These are phyloP conservation scores for Ariopsis seemanni DNA, from an alignment of 2,113 vertebrate genomes.

Conservation along the genomic window DNA sequence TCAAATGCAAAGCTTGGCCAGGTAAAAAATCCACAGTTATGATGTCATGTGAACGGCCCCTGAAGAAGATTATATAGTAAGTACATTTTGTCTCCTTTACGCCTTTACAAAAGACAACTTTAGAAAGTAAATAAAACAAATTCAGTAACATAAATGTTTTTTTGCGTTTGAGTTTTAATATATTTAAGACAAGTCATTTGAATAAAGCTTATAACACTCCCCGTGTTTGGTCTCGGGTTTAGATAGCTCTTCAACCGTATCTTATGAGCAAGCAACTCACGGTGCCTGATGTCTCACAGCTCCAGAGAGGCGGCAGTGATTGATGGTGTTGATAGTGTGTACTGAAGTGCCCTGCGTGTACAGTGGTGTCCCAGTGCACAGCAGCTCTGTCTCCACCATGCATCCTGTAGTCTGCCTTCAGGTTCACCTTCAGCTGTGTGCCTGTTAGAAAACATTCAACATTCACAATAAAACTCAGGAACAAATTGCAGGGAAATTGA, in stretches of 20 bases:
- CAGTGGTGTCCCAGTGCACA: constrained; percentile 7
- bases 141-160: not conserved
- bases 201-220: not conserved
- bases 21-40: too few relatives aligned
- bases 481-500: not conserved
- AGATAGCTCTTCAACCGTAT: constrained; percentile 25
- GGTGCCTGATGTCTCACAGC: constrained; percentile 42
- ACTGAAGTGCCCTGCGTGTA: constrained; percentile 29
- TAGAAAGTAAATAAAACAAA: not conserved
- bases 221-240: not conserved
- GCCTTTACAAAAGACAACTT: not conserved
- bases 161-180: not conserved
- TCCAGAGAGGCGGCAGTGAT: constrained; percentile 20
- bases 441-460: not conserved
- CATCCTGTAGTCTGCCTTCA: not conserved
- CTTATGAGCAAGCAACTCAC: constrained; percentile 51
- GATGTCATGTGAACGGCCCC: too few relatives aligned
- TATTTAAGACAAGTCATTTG: not conserved
- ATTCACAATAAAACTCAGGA: not conserved
- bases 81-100: not conserved
- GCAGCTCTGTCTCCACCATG: constrained; percentile 4
- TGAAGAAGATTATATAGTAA: too few relatives aligned
- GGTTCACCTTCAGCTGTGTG: not conserved
- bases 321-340: constrained; percentile 30
- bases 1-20: too few relatives aligned